Evolutionary conservation across 2,113 vertebrate genomes (phyloP).

Genomic region (Amblyornis subalaris): DNA sequence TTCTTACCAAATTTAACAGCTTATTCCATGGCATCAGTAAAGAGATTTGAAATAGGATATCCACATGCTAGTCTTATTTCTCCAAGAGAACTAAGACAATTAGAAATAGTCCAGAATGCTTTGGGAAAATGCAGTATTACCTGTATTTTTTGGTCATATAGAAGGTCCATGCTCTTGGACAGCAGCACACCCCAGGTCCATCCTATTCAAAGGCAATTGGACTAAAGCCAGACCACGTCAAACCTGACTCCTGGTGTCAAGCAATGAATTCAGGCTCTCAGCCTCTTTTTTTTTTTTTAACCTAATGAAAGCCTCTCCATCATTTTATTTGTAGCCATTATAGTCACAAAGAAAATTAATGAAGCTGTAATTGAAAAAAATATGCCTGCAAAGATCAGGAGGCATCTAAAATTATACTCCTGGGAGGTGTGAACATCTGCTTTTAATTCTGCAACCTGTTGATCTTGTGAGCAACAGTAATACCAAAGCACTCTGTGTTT

Average conservation of each 20-base stretch:
- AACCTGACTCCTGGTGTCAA: background rate
- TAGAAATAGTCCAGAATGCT: background rate
- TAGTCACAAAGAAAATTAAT: background rate
- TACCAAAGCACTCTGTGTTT: background rate
- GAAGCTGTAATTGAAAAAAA: background rate
- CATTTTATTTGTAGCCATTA: background rate
- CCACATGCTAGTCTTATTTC: background rate
- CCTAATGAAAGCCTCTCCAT: background rate
- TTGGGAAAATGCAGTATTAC: background rate
- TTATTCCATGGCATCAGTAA: background rate
- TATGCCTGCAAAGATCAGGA: background rate
- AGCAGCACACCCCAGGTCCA: background rate
- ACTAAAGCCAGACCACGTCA: background rate
- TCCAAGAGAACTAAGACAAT: background rate
- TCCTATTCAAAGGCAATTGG: background rate
- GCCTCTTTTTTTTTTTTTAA: background rate
- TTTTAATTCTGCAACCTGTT: background rate
- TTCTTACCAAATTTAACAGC: slow-evolving; percentile 12
- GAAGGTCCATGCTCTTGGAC: background rate
- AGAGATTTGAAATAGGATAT: background rate
- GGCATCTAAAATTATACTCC: background rate
- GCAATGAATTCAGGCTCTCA: background rate
- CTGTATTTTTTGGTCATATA: background rate
- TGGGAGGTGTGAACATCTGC: background rate
- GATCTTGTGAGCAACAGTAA: background rate